Evolutionary conservation across 1,140 invertebrate species (phyloP), one percentile per base, ranked within the genome.

Genomic region (Tetragnatha versicolor): DNA sequence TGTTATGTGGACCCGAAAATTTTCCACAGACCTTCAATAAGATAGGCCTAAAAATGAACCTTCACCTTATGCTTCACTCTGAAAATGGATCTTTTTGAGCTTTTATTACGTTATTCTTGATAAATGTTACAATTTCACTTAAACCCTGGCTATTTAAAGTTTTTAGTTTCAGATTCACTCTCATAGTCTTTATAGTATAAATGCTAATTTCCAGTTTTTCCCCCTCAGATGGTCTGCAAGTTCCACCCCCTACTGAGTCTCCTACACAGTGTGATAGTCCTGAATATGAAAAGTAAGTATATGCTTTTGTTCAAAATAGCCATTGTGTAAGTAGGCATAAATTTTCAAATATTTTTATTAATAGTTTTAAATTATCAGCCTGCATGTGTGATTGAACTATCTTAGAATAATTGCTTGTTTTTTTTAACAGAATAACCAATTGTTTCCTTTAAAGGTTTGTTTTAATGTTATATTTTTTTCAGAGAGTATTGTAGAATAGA

Each of bases 401-500:
- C 7, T 42, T 9, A 42, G 17, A 9, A 42, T 42, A 42, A 42
- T 9, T 9, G 17, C 17, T 42, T 42, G 7, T 9, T 42, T 42
- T 42, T 42, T 42, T 42, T 17, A 42, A 42, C 7, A 42, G 17
- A 42, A 42, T 42, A 9, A 42, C 39, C 17, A 42, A 42, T 9
- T 42, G 17, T 42, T 42, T 42, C 17, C 7, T 42, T 9, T 42
- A 42, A 42, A 42, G 7, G 17, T 51, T 51, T 1, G 25, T 14
- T 51, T 14, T 51, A 9, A 20, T 14, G 20, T 9, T 51, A n/a
- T 51, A 20, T 69, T 51, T 17, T 20, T 42, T 31, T 20, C 37
- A 96, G 94, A 83, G 89, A 91, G 86, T 97, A 94, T 85, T 90
- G 90, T 79, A 89, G 89, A 81, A 96, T 97, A 83, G 90, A 85